Conservation (phyloP, 2,113 vertebrate genomes). For the Anas platyrhynchos region DNA sequence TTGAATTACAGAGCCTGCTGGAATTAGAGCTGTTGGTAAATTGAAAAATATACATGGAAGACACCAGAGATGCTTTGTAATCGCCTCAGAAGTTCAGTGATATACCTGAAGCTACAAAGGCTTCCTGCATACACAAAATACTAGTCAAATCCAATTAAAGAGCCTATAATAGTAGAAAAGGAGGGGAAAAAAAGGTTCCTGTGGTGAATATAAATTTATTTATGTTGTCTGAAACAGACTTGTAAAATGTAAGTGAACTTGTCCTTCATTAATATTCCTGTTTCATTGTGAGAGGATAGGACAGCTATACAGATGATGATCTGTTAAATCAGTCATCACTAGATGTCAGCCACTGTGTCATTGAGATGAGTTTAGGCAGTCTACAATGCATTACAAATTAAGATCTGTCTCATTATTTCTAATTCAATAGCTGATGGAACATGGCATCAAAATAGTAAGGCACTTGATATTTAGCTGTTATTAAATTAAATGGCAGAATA, state of each 20-base stretch:
- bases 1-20: background rate
- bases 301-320: background rate
- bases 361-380: background rate
- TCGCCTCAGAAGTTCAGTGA: background rate
- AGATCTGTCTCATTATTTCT: slow-evolving; percentile 27
- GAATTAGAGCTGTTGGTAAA: background rate
- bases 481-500: slow-evolving; percentile 36
- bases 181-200: background rate
- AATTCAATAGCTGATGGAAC: slow-evolving; percentile 18
- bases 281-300: background rate
- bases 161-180: background rate
- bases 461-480: slow-evolving; percentile 56
- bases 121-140: background rate
- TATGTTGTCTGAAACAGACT: background rate
- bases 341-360: accelerated
- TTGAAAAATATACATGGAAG: background rate
- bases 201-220: background rate
- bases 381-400: slow-evolving; percentile 24
- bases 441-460: slow-evolving; percentile 34
- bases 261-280: background rate
- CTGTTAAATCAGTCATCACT: background rate
- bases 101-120: background rate
- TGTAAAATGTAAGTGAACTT: background rate
- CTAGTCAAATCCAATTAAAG: background rate
- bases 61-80: background rate